These are phyloP conservation scores for Lophura nycthemera DNA, from an alignment of 2,113 vertebrate species.

Conservation along the genomic window DNA sequence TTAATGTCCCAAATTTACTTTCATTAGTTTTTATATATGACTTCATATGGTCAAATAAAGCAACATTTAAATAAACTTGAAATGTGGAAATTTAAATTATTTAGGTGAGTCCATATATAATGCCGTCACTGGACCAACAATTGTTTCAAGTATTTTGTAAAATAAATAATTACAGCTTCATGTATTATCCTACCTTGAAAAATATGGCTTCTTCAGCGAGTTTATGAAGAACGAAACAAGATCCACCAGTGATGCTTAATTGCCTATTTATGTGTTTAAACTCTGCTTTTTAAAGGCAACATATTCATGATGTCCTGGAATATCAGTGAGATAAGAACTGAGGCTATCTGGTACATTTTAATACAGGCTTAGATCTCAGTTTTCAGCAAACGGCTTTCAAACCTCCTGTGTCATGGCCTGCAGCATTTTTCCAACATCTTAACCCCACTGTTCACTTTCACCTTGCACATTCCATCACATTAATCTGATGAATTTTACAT, in stretches of 20 bases:
- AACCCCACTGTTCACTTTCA: background rate
- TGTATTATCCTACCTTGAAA: background rate
- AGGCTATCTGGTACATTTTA: background rate
- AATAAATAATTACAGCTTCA: background rate
- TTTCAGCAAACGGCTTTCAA: background rate
- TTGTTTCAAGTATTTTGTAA: background rate
- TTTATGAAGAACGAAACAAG: background rate
- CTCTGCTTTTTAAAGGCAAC: background rate
- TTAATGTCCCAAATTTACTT: background rate
- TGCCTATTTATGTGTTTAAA: background rate
- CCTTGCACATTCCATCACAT: background rate
- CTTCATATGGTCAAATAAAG: background rate
- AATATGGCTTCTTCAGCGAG: background rate
- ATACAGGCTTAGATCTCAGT: background rate
- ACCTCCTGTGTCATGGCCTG: background rate
- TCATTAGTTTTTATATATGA: background rate
- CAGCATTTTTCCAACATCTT: background rate
- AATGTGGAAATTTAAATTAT: background rate
- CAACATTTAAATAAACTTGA: background rate
- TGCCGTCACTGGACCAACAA: background rate
- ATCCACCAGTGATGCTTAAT: background rate
- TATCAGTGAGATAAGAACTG: background rate
- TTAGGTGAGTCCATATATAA: background rate
- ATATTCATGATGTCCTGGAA: background rate
- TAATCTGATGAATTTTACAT: background rate